A percentile compares a stretch with the other conserved stretches of the same genome.
These are phyloP conservation scores for Pycnomerus fuliginosus DNA, from an alignment of 2,888 invertebrate species.

Conservation along the genomic window DNA sequence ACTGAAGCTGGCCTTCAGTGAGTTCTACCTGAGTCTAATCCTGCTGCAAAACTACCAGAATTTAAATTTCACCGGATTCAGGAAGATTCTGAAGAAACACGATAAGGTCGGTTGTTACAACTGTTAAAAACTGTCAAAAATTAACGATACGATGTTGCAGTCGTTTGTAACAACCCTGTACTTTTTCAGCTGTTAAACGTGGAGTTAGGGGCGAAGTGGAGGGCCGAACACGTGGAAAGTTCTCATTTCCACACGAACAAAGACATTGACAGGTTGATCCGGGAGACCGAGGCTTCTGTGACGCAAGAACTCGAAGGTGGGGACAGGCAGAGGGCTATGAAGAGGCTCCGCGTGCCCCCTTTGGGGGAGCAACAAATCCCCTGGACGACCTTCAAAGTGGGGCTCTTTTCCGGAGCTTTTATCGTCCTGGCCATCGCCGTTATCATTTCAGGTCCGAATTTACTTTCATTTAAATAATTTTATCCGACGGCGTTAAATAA, in stretches of 20 bases:
- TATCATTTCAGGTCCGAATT: slow-evolving; percentile 61
- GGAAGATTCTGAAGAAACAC: slow-evolving; percentile 88
- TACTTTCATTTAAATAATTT: too few species aligned
- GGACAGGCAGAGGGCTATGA: slow-evolving; percentile 84
- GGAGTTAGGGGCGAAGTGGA: slow-evolving; percentile 73
- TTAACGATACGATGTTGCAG: too few species aligned
- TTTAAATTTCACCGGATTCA: slow-evolving; percentile 86
- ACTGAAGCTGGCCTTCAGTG: slow-evolving; percentile 84
- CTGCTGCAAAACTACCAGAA: slow-evolving; percentile 87
- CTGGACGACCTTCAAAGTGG: slow-evolving; percentile 82
- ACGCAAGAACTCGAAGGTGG: slow-evolving; percentile 74
- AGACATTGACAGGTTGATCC: slow-evolving; percentile 80
- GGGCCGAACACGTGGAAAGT: slow-evolving; percentile 73
- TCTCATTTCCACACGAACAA: slow-evolving; percentile 83
- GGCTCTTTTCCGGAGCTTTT: slow-evolving; percentile 81
- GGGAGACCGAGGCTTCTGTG: slow-evolving; percentile 72
- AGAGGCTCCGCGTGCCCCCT: slow-evolving; percentile 80
- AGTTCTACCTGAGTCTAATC: slow-evolving; percentile 85
- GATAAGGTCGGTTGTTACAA: too few species aligned
- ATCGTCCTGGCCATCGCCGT: slow-evolving; percentile 73
- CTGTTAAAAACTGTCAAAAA: too few species aligned
- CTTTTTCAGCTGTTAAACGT: slow-evolving; percentile 53
- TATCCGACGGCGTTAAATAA: too few species aligned
- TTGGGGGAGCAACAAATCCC: slow-evolving; percentile 80
- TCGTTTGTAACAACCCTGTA: background rate